Percentiles rank a stretch among this genome's conserved stretches.
These are phyloP conservation scores for Amphipyra tragopoginis DNA, from an alignment of 2,888 invertebrate genomes.

Conservation along the genomic window DNA sequence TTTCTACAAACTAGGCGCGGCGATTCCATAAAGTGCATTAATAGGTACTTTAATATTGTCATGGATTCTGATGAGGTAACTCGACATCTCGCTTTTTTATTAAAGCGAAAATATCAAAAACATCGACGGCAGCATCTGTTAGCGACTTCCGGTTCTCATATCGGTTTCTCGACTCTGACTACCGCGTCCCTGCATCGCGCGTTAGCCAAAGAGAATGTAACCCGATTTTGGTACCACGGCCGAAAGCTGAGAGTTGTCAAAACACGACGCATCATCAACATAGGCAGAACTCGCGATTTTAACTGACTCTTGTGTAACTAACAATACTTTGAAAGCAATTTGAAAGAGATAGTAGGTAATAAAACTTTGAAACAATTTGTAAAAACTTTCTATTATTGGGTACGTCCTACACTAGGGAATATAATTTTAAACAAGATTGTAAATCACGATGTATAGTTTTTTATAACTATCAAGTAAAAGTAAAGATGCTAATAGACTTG, in stretches of 20 bases:
- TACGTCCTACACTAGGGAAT: too few relatives aligned
- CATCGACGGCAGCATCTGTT: conserved; percentile 2
- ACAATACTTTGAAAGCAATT: too few relatives aligned
- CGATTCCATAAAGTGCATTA: neutral
- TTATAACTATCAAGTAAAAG: too few relatives aligned
- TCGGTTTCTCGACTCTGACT: conserved; percentile 1
- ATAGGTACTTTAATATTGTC: neutral
- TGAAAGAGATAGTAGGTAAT: too few relatives aligned
- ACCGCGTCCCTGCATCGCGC: conserved; percentile 13
- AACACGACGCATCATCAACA: conserved; percentile 6
- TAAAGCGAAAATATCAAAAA: conserved; percentile 32
- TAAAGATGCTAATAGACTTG: too few relatives aligned
- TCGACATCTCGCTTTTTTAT: conserved; percentile 22
- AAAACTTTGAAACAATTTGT: too few relatives aligned
- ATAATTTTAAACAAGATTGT: too few relatives aligned
- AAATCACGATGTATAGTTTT: too few relatives aligned
- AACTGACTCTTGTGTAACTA: neutral
- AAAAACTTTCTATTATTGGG: too few relatives aligned
- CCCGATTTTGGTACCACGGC: conserved; percentile 10
- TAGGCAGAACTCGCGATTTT: conserved; percentile 34
- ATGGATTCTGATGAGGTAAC: conserved; percentile 28
- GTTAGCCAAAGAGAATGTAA: conserved; percentile 9
- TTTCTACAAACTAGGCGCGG: neutral
- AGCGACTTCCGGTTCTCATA: neutral
- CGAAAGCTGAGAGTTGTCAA: neutral